Conservation (phyloP, 2,797 vertebrate species). For the Alfaro cultratus region DNA sequence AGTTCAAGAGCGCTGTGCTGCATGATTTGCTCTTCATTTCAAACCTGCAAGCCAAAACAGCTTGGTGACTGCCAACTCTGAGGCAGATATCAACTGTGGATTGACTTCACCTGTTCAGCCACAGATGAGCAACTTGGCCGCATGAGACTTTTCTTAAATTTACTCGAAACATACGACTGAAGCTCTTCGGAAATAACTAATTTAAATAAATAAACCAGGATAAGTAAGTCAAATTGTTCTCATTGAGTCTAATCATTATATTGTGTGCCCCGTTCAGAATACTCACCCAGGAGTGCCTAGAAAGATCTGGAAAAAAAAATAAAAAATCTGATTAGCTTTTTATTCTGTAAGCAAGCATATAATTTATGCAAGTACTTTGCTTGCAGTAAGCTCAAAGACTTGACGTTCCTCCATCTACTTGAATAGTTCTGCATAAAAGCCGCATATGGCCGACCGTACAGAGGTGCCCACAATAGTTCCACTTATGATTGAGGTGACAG, state of each 20-base stretch:
- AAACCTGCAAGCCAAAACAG: not conserved
- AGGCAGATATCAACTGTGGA: not conserved
- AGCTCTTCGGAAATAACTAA: not conserved
- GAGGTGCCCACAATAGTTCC: constrained; percentile 62
- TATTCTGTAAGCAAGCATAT: not conserved
- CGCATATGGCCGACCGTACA: constrained; percentile 40
- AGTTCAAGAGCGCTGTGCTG: not conserved
- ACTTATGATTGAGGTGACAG: constrained; percentile 73
- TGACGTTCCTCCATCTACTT: constrained; percentile 34
- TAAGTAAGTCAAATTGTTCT: not conserved
- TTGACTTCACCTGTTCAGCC: not conserved
- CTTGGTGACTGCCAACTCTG: not conserved
- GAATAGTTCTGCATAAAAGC: constrained; percentile 55
- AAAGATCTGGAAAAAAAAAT: not conserved
- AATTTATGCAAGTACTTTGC: not conserved
- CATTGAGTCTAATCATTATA: too few relatives aligned
- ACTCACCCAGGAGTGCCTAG: not conserved
- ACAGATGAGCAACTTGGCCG: not conserved
- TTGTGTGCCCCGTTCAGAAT: not conserved
- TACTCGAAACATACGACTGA: not conserved
- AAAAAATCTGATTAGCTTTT: not conserved
- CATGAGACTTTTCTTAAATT: not conserved
- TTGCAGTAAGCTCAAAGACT: constrained; percentile 1
- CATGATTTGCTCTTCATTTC: not conserved
- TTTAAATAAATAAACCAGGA: not conserved